Evolutionary conservation across 2,113 vertebrate species (phyloP), one percentile per base, ranked within the genome.

Genomic region (Syngnathoides biaculeatus): DNA sequence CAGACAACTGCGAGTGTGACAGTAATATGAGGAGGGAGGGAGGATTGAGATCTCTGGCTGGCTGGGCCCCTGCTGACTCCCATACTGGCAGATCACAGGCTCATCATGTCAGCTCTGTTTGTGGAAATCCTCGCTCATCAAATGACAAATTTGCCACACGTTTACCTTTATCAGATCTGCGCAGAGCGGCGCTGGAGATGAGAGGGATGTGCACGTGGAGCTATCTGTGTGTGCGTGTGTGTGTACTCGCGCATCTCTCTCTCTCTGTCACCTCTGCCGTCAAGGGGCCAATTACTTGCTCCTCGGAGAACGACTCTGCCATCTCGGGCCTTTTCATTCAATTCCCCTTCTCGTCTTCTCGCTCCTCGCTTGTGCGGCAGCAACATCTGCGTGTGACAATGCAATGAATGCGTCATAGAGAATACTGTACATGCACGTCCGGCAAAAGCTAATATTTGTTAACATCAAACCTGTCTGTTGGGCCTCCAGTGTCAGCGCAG

Each of bases 131-230:
- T 90, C 83, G 84, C 88, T 90, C 90, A 93, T 92, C 92, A 92
- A 91, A 92, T 86, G 86, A 89, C 89, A 91, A 88, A 90, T 92
- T 92, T 92, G 89, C 84, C 90, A 88, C 90, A 91, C 88, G 89
- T 93, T 92, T 92, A 93, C 92, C 92, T 92, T 93, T 91, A 93
- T 92, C 91, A 92, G 92, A 93, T 93, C 89, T 87, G 89, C 81
- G 84, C 84, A 85, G 84, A 88, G 86, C 79, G 79, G 84, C 82
- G 67, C 72, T 79, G 71, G 70, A 75, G 75, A 68, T 26, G 76
- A 80, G 83, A 76, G 65, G 84, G 79, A 67, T 78, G 62, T 17
- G 43, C 24, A 61, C 60, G 69, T 68, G 43, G 14, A 50, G 55
- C 55, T 67, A 61, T 76, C 58, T 47, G 63, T 69, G 67, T 47